These are phyloP conservation scores for Epirrhoe alternata DNA, from an alignment of 2,888 invertebrate species.

Conservation along the genomic window DNA sequence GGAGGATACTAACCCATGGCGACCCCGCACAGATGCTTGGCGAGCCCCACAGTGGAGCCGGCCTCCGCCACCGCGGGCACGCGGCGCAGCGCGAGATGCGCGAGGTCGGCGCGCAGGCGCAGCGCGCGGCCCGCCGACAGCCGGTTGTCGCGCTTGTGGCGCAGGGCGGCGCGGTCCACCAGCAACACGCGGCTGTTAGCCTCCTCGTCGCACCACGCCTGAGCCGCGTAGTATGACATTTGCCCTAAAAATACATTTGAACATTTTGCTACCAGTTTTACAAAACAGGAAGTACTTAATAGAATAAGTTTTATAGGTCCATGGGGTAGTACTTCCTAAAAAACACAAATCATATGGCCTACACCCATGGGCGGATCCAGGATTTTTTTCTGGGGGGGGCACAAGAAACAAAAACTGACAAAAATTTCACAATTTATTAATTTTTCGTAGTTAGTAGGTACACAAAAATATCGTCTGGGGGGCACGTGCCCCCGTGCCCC, in stretches of 20 bases:
- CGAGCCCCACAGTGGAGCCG: conserved; percentile 88
- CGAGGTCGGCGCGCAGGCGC: conserved; percentile 92
- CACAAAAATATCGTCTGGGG: too few relatives aligned
- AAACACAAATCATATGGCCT: too few relatives aligned
- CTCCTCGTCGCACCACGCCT: conserved; percentile 81
- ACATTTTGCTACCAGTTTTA: not conserved
- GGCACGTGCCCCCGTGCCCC: too few relatives aligned
- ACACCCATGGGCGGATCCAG: too few relatives aligned
- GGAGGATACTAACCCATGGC: conserved; percentile 88
- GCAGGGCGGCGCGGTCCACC: conserved; percentile 91
- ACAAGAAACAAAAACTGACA: too few relatives aligned
- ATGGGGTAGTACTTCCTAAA: too few relatives aligned
- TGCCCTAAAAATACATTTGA: conserved; percentile 84
- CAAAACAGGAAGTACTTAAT: too few relatives aligned
- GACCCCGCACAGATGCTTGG: conserved; percentile 95
- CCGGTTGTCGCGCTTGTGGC: conserved; percentile 90
- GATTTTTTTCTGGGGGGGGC: too few relatives aligned
- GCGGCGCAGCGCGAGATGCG: conserved; percentile 88
- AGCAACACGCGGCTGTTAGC: conserved; percentile 86
- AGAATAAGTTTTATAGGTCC: too few relatives aligned
- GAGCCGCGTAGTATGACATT: conserved; percentile 91
- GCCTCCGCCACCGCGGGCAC: conserved; percentile 63
- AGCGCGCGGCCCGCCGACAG: conserved; percentile 43
- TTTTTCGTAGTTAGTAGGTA: too few relatives aligned
- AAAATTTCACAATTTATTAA: too few relatives aligned